A percentile compares a stretch with the other conserved stretches of the same genome.
These are phyloP conservation scores for Nematolebias whitei DNA, from an alignment of 2,113 vertebrate species.

Conservation along the genomic window DNA sequence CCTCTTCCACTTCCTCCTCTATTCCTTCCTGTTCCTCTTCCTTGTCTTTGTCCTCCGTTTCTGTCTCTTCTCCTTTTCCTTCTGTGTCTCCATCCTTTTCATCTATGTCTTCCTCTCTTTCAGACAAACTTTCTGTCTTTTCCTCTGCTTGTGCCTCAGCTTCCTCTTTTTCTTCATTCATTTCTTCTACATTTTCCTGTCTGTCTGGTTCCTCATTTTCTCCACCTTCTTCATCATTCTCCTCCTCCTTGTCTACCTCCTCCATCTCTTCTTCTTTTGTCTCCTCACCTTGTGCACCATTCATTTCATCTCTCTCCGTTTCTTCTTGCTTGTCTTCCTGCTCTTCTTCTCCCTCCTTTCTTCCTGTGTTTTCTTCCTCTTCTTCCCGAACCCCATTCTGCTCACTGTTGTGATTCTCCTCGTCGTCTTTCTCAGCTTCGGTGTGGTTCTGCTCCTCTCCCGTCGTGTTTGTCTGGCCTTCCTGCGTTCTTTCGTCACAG, in stretches of 20 bases:
- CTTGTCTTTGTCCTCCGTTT: slow-evolving; percentile 1
- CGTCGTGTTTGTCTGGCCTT: background rate
- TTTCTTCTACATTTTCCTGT: background rate
- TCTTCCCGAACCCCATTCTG: slow-evolving; percentile 60
- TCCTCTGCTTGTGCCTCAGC: background rate
- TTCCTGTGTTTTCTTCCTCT: slow-evolving; percentile 8
- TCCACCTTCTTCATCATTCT: background rate
- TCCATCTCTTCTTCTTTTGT: background rate
- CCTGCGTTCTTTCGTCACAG: background rate
- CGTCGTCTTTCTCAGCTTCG: slow-evolving; percentile 27
- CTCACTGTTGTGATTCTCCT: slow-evolving; percentile 65
- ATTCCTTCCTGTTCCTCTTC: background rate
- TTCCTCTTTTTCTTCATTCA: background rate
- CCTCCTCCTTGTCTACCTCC: background rate
- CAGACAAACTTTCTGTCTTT: background rate
- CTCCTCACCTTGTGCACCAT: background rate
- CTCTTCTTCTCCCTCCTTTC: slow-evolving; percentile 12
- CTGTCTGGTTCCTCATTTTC: background rate
- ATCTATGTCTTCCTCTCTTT: background rate
- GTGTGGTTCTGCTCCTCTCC: slow-evolving; percentile 23
- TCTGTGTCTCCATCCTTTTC: background rate
- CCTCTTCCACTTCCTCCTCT: slow-evolving; percentile 9
- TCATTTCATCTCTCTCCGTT: background rate
- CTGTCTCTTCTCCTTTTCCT: background rate
- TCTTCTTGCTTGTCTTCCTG: slow-evolving; percentile 11